phyloP scores from a whole-genome alignment of 2,113 vertebrate species.

The Oriolus oriolus region DNA sequence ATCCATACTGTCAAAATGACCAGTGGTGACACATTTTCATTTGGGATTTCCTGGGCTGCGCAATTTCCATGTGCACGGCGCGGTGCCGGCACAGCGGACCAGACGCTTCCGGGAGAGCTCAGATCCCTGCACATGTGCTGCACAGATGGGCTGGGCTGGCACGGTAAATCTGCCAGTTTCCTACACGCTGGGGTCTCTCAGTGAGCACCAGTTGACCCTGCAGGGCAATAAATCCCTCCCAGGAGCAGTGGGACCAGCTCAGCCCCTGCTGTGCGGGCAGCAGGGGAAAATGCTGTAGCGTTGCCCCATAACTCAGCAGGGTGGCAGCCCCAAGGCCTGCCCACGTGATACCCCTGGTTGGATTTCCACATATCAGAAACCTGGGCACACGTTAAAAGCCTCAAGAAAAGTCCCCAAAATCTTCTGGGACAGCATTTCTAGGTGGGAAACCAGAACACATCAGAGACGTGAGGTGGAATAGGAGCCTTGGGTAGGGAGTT shows the following conservation, averaged over 20 bases:
- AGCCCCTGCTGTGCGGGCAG: accelerated
- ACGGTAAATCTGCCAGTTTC: conserved; percentile 30
- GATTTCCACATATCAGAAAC: not conserved
- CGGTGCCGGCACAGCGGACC: not conserved
- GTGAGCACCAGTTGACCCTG: not conserved
- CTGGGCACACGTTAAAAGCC: not conserved
- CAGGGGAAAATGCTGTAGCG: accelerated
- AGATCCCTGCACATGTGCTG: conserved; percentile 36
- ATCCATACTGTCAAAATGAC: not conserved
- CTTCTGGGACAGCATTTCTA: not conserved
- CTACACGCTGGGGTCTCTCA: not conserved
- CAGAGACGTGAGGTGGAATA: accelerated
- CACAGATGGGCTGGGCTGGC: conserved; percentile 15
- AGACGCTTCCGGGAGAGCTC: not conserved
- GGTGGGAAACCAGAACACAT: not conserved
- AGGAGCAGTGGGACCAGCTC: not conserved
- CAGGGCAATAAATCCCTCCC: not conserved
- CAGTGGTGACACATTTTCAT: not conserved
- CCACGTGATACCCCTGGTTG: not conserved
- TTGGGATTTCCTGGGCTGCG: not conserved
- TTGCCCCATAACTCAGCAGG: not conserved
- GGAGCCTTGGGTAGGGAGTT: not conserved
- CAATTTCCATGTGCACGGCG: not conserved
- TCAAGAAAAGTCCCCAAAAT: not conserved
- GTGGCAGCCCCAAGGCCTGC: not conserved